phyloP scores from a whole-genome alignment of 2,797 vertebrate species.

The Thaleichthys pacificus region DNA sequence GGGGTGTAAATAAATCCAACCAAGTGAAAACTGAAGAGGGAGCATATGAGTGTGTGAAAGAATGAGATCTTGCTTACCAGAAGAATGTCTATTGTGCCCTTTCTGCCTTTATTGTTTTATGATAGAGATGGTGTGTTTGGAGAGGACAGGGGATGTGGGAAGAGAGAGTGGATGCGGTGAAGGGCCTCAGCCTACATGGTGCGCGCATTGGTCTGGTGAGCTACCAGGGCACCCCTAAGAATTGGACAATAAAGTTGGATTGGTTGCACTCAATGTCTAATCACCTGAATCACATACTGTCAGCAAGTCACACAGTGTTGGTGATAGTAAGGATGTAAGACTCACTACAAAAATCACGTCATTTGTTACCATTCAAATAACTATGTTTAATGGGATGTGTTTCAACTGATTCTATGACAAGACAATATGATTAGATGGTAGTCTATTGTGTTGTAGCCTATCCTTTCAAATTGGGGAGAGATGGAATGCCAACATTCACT shows the following conservation, averaged over 20 bases:
- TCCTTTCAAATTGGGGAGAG: not conserved
- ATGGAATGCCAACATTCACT: not conserved
- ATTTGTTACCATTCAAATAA: not conserved
- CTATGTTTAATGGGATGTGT: not conserved
- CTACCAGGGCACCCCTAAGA: too few species aligned
- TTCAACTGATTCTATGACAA: not conserved
- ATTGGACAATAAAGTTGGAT: too few species aligned
- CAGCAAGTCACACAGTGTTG: too few species aligned
- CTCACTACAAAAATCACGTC: too few species aligned
- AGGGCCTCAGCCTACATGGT: too few species aligned
- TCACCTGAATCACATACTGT: too few species aligned
- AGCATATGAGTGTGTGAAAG: conserved; percentile 2
- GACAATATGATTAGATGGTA: not conserved
- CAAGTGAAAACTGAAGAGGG: not conserved
- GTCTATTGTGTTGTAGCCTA: not conserved
- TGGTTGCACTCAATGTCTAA: too few species aligned
- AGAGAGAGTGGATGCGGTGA: not conserved
- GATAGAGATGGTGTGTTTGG: not conserved
- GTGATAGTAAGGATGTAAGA: too few species aligned
- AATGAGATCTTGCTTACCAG: not conserved
- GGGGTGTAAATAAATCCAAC: not conserved
- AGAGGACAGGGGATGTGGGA: not conserved
- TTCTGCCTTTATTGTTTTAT: too few species aligned
- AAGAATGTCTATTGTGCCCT: not conserved
- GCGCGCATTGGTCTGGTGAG: too few species aligned